Evolutionary conservation across 2,797 vertebrate species (phyloP), one percentile per base, ranked within the genome.

Genomic region (Margarornis squamiger): DNA sequence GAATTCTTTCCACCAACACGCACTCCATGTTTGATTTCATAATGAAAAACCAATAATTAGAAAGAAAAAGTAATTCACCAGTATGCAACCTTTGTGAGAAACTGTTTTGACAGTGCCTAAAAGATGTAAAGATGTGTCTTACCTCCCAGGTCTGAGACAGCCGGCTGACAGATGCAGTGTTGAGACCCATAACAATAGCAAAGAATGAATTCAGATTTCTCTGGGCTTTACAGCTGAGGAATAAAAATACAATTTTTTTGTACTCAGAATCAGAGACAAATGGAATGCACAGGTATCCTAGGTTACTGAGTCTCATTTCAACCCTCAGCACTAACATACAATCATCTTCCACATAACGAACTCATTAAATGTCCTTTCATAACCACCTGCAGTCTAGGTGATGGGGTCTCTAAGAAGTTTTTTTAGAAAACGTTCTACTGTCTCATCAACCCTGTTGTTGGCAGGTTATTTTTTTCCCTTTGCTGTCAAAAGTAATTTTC

Each of bases 71-170:
- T 63, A 91, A 84, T 88, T 86, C 46, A 71, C 22, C 34, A 71
- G 30, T 51, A 55, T 14, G 59, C 23, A 75, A 46, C 6, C 17
- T 88, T 68, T 66, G 20, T 41, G 43, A 51, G 24, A 93, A 81
- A 74, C 24, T 30, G 15, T 78, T 93, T 48, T 86, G 57, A 81
- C 58, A 61, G 39, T 6, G 2, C 54, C 52, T 88, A 59, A 83
- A 78, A 82, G 34, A 77, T 58, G 57, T 19, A 79, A 76, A 96
- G 81, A 95, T 32, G 34, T 22, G 5, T 71, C 97, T 98, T 97
- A 99, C 99, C 99, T 99, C 99, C 99, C 99, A 99, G 21, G 99
- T 99, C 88, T 99, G 99, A 58, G 97, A 98, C 88, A 99, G 98
- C 20, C 99, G 98, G 96, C 99, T 98, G 61, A 99, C 98, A 10